These are phyloP conservation scores for Boulengeromyrus knoepffleri DNA, from an alignment of 2,113 vertebrate species.

Conservation along the genomic window DNA sequence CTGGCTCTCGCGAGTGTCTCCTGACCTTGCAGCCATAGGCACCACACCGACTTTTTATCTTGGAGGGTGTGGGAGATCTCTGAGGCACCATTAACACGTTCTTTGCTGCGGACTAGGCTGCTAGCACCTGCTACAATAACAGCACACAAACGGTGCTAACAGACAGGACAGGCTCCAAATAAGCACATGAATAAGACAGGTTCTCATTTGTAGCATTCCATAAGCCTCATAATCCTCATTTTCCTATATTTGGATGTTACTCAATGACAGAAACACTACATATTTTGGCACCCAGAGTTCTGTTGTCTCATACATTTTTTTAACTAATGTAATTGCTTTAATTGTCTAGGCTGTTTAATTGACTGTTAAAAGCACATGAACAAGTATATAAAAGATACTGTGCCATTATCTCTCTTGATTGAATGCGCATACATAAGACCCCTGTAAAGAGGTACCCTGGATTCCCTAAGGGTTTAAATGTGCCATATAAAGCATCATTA, in stretches of 20 bases:
- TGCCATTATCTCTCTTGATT: not conserved
- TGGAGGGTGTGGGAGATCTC: not conserved
- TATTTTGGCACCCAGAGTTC: not conserved
- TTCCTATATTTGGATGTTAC: not conserved
- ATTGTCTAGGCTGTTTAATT: not conserved
- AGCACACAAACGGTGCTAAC: not conserved
- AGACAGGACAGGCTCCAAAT: not conserved
- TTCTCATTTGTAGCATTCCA: not conserved
- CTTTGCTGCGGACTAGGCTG: not conserved
- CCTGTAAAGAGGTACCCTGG: not conserved
- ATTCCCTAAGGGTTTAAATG: not conserved
- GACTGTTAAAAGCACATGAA: not conserved
- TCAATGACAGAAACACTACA: not conserved
- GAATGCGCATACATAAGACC: not conserved
- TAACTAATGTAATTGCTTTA: not conserved
- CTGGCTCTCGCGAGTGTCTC: slow-evolving; percentile 57
- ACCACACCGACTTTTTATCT: slow-evolving; percentile 24
- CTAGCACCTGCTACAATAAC: not conserved
- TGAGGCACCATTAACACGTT: not conserved
- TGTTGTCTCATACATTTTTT: not conserved
- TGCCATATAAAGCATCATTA: not conserved
- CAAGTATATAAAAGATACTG: not conserved
- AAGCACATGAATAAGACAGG: not conserved
- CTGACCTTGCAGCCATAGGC: slow-evolving; percentile 40
- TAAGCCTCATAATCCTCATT: not conserved